These are phyloP conservation scores for Nicator chloris DNA, from an alignment of 2,113 vertebrate species.

Conservation along the genomic window DNA sequence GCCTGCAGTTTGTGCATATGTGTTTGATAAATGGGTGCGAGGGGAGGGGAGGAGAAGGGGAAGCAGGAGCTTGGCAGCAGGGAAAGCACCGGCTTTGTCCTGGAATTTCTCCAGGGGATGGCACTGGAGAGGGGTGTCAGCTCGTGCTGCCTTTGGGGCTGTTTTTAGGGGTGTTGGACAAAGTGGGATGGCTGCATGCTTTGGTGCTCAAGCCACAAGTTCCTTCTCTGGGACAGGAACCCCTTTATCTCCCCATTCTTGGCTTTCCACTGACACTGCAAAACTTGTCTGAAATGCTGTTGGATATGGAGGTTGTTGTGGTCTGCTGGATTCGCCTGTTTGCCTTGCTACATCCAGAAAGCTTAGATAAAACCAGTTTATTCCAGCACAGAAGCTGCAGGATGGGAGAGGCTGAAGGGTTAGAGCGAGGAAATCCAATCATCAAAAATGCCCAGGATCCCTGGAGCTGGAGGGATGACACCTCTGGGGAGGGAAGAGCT, in stretches of 20 bases:
- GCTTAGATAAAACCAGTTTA: not conserved
- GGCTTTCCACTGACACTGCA: not conserved
- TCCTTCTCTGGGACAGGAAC: not conserved
- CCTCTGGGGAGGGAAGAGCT: not conserved
- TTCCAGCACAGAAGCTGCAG: not conserved
- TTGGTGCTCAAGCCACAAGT: not conserved
- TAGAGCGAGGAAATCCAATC: not conserved
- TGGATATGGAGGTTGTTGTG: not conserved
- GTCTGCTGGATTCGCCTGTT: not conserved
- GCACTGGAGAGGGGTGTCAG: not conserved
- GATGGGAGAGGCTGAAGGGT: not conserved
- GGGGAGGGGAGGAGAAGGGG: not conserved
- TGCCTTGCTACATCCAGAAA: not conserved
- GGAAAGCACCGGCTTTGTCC: not conserved
- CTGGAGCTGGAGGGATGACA: not conserved
- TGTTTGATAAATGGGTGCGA: slow-evolving; percentile 54
- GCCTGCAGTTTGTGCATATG: slow-evolving; percentile 55
- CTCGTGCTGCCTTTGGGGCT: not conserved
- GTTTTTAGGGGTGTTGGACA: not conserved
- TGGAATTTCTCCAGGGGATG: not conserved
- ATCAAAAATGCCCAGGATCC: not conserved
- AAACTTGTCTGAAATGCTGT: not conserved
- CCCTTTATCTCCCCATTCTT: not conserved
- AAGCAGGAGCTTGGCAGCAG: not conserved
- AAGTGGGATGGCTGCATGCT: not conserved